phyloP scores from a whole-genome alignment of 2,113 vertebrate genomes.

The Naja naja region DNA sequence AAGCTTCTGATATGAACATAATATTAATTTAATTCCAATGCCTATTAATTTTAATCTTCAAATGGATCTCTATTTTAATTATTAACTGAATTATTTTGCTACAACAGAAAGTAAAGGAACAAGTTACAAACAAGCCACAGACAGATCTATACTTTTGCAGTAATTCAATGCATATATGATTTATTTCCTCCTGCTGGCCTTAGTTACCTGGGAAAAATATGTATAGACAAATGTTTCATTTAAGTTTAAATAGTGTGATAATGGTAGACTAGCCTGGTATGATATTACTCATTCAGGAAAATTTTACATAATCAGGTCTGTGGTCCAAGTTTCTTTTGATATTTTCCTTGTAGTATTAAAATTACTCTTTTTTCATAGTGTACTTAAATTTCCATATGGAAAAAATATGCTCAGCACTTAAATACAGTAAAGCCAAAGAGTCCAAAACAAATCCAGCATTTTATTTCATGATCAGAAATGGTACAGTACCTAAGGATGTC shows the following conservation, averaged over 20 bases:
- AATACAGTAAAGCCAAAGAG: background rate
- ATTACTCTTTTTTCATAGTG: background rate
- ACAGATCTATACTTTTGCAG: background rate
- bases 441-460: background rate
- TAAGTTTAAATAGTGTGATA: background rate
- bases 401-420: background rate
- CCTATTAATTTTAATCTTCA: background rate
- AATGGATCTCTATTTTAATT: background rate
- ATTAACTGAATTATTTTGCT: background rate
- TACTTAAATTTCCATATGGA: background rate
- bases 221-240: background rate
- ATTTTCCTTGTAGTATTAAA: background rate
- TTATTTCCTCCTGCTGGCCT: background rate
- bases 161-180: fast-evolving
- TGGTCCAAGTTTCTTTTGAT: background rate
- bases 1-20: background rate
- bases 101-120: background rate
- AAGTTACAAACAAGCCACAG: background rate
- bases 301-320: background rate
- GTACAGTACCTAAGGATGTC: background rate
- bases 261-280: background rate
- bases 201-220: conserved; percentile 14
- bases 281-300: background rate
- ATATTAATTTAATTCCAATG: background rate
- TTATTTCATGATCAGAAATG: background rate